Evolutionary conservation across 2,113 vertebrate genomes (phyloP).

Genomic region (Mus musculus): GRCm39 chr8:76641001-76641500

Average conservation of each 20-base stretch:
- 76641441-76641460: not conserved
- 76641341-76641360: not conserved
- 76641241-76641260: not conserved
- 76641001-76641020: not conserved
- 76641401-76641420: not conserved
- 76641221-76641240: not conserved
- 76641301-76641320: not conserved
- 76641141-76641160: not conserved
- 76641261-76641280: not conserved
- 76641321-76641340: not conserved
- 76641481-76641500: not conserved
- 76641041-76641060: not conserved
- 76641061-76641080: not conserved
- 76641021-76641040: not conserved
- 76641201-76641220: not conserved
- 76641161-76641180: not conserved
- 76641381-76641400: not conserved
- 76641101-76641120: not conserved
- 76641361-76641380: not conserved
- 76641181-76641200: not conserved
- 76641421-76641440: slow-evolving; percentile 41
- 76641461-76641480: not conserved
- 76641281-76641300: not conserved
- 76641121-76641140: not conserved
- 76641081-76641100: not conserved